These are phyloP conservation scores for Ophioderma brevispina DNA, from an alignment of 35 echinoderm and acorn worm genomes.

Conservation along the genomic window DNA sequence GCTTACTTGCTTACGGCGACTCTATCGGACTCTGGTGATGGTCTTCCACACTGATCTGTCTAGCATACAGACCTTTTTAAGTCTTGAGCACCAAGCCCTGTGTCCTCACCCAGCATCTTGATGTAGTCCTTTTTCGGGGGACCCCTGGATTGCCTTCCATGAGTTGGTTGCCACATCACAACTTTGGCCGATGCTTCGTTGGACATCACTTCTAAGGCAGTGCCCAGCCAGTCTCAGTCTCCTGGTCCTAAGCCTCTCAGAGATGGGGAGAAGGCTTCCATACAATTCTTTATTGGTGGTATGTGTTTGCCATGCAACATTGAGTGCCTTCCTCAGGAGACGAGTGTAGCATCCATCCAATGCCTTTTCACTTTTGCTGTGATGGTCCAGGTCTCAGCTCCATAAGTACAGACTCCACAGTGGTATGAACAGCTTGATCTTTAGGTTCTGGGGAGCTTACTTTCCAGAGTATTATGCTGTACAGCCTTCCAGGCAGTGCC, in stretches of 20 bases:
- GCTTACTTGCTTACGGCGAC: not conserved
- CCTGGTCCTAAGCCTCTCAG: not conserved
- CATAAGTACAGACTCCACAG: not conserved
- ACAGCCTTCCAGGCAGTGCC: no score
- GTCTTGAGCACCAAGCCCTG: not conserved
- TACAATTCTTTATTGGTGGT: constrained; percentile 16
- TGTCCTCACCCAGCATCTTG: not conserved
- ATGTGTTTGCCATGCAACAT: not conserved
- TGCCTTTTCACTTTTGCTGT: not conserved
- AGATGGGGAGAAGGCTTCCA: not conserved
- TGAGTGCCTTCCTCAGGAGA: not conserved
- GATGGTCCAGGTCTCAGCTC: not conserved
- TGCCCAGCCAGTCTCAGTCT: not conserved
- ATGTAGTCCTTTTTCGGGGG: not conserved
- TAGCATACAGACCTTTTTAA: not conserved
- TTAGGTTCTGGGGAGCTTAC: not conserved
- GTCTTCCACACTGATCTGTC: not conserved
- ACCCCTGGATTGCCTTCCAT: not conserved
- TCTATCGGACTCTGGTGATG: not conserved
- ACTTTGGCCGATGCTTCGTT: not conserved
- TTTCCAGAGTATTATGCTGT: no score
- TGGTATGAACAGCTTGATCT: not conserved
- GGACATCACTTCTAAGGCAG: not conserved
- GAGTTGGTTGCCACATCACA: not conserved
- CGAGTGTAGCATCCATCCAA: not conserved